Percentiles rank a stretch among this genome's conserved stretches.
Evolutionary conservation across 2,113 vertebrate genomes (phyloP).

Genomic region (Piprites chloris): DNA sequence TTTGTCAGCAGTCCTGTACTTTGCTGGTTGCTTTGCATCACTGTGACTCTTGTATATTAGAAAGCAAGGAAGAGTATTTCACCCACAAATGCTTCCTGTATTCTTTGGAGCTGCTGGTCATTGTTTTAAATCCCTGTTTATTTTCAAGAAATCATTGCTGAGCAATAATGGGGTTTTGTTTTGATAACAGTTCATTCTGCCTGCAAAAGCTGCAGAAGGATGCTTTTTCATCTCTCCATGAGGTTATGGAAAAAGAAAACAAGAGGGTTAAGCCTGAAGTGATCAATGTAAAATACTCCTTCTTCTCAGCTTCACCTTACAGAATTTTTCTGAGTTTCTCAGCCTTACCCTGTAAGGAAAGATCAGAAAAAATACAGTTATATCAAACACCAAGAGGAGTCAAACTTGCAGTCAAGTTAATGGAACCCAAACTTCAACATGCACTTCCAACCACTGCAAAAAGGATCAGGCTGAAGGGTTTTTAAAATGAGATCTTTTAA

Average conservation of each 20-base stretch:
- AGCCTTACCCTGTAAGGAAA: neutral
- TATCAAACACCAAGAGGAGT: neutral
- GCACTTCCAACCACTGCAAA: neutral
- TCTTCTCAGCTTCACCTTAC: neutral
- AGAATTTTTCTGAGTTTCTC: neutral
- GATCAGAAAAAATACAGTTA: neutral
- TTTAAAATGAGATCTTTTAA: neutral
- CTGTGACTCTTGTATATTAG: neutral
- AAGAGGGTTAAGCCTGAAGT: neutral
- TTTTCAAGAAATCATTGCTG: neutral
- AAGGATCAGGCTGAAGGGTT: neutral
- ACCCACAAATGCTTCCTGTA: accelerated
- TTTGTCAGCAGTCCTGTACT: neutral
- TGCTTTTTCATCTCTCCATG: neutral
- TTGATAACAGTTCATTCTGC: neutral
- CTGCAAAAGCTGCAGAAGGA: neutral
- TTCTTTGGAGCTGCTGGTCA: neutral
- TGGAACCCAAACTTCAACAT: neutral
- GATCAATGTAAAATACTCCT: neutral
- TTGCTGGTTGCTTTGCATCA: neutral
- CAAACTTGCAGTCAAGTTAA: neutral
- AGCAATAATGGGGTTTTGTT: neutral
- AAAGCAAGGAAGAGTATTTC: neutral
- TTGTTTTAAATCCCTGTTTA: neutral
- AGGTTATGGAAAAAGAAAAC: neutral